Conservation (phyloP, 2,888 invertebrate genomes). For the Drosophila robusta region DNA sequence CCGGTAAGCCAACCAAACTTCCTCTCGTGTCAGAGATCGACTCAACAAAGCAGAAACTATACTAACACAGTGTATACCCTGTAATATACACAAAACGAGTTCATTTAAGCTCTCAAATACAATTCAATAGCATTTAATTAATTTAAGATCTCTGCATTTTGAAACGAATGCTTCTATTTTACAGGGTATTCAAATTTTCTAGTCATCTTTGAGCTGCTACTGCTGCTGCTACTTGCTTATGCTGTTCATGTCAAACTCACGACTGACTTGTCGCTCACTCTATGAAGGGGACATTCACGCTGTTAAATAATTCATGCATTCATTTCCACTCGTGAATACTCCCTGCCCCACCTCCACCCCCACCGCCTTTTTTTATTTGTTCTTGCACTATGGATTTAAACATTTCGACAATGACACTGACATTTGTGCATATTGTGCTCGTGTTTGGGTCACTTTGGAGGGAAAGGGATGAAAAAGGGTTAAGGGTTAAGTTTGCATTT, state of each 20-base stretch:
- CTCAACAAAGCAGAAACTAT: too few species aligned
- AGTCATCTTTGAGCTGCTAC: neutral
- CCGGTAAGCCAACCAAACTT: too few species aligned
- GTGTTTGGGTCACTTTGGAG: neutral
- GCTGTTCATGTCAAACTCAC: conserved; percentile 35
- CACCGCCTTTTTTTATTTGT: conserved; percentile 1
- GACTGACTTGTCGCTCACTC: conserved; percentile 35
- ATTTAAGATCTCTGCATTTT: neutral
- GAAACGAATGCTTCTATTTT: neutral
- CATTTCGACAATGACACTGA: conserved; percentile 59
- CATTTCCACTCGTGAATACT: conserved; percentile 24
- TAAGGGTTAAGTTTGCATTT: neutral
- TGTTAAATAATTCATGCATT: conserved; percentile 68
- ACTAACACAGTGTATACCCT: neutral
- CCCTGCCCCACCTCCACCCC: neutral
- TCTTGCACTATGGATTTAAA: conserved; percentile 33
- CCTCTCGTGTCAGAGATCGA: too few species aligned
- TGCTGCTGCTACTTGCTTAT: conserved; percentile 26
- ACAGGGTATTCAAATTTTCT: conserved; percentile 14
- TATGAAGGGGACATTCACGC: conserved; percentile 15
- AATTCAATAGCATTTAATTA: neutral
- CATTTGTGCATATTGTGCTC: conserved; percentile 35
- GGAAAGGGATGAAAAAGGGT: neutral
- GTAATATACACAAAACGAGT: neutral
- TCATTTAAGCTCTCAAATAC: neutral